phyloP scores from a whole-genome alignment of 2,113 vertebrate species.

The Ammodramus savannarum region DNA sequence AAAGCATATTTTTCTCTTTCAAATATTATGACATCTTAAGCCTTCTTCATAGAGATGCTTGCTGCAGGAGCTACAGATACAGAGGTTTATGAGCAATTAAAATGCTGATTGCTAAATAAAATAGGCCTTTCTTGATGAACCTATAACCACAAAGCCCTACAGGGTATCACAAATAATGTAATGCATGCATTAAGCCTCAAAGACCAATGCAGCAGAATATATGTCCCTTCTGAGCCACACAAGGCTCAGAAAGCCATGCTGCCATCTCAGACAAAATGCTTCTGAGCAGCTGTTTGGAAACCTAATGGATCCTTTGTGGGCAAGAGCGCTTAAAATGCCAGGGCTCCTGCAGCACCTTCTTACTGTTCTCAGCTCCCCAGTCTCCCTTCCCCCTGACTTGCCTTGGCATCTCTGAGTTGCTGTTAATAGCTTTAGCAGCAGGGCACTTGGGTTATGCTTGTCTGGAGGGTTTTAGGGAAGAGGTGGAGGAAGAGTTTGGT shows the following conservation, averaged over 20 bases:
- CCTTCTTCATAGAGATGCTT: background rate
- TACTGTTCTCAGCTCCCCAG: background rate
- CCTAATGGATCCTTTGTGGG: background rate
- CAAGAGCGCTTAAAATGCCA: background rate
- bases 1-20: background rate
- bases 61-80: background rate
- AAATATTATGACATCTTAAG: conserved; percentile 42
- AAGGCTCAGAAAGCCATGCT: background rate
- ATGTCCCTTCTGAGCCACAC: background rate
- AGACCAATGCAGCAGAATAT: background rate
- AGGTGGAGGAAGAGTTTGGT: background rate
- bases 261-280: background rate
- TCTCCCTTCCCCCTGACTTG: background rate
- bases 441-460: background rate
- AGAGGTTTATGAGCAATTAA: background rate
- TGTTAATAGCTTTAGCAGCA: background rate
- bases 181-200: background rate
- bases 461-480: background rate
- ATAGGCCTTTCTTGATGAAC: background rate
- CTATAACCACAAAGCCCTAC: background rate
- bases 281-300: background rate
- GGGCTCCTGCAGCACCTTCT: background rate
- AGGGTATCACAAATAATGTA: background rate
- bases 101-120: background rate
- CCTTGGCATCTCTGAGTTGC: background rate